phyloP scores from a whole-genome alignment of 2,797 vertebrate genomes.

The Acrossocheilus wenchowensis region DNA sequence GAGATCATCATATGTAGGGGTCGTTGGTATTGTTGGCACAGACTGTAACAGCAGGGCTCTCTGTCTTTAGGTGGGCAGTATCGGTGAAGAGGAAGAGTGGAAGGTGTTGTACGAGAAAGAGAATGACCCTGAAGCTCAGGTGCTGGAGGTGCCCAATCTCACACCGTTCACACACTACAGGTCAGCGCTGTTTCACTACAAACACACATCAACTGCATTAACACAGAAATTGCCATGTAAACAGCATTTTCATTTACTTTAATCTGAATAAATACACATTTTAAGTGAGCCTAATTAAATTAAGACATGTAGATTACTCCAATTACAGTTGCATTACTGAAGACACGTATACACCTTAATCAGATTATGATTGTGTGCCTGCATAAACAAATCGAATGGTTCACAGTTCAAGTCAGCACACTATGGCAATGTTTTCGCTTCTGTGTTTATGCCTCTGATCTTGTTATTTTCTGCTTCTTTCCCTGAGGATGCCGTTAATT shows the following conservation, averaged over 20 bases:
- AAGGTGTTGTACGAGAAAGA: slow-evolving; percentile 85
- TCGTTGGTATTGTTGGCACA: not conserved
- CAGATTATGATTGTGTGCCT: slow-evolving; percentile 15
- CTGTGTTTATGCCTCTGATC: slow-evolving; percentile 29
- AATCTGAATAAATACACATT: slow-evolving; percentile 6
- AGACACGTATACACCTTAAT: slow-evolving; percentile 18
- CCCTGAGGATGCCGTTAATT: slow-evolving; percentile 35
- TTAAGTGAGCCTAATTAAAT: slow-evolving; percentile 36
- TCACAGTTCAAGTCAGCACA: slow-evolving; percentile 2
- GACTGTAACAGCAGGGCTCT: not conserved
- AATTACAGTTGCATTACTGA: slow-evolving; percentile 37
- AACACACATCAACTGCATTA: not conserved
- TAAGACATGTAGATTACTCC: slow-evolving; percentile 29
- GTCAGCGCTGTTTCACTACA: slow-evolving; percentile 72
- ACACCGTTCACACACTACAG: slow-evolving; percentile 94
- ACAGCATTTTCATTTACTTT: slow-evolving; percentile 32
- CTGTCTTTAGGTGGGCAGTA: slow-evolving; percentile 76
- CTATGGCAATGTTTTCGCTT: not conserved
- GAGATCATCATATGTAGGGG: not conserved
- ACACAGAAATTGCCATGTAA: slow-evolving; percentile 8
- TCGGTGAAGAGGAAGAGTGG: slow-evolving; percentile 88
- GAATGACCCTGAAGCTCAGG: slow-evolving; percentile 87
- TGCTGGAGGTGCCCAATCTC: slow-evolving; percentile 89
- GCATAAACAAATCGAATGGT: slow-evolving; percentile 15
- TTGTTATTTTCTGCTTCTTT: slow-evolving; percentile 28